Evolutionary conservation across 2,113 vertebrate genomes (phyloP).

Genomic region (Melanerpes aurifrons): DNA sequence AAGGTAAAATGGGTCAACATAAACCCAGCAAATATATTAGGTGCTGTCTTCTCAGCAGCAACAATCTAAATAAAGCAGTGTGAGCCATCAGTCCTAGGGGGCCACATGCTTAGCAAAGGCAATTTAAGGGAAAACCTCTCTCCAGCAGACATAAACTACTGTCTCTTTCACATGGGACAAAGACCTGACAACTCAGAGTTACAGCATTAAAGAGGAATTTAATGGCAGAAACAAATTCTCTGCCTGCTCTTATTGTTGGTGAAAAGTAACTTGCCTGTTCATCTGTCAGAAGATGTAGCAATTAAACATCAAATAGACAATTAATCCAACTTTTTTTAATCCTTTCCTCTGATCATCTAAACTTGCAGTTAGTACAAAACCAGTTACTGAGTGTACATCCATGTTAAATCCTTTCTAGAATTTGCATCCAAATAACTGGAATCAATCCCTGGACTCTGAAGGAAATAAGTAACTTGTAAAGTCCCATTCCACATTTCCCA

Average conservation of each 20-base stretch:
- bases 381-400: not conserved
- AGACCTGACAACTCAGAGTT: not conserved
- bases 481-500: not conserved
- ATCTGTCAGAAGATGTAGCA: not conserved
- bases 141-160: not conserved
- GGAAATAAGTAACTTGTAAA: not conserved
- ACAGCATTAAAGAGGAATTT: not conserved
- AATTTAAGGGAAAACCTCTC: not conserved
- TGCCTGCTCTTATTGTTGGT: not conserved
- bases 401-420: not conserved
- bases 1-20: not conserved
- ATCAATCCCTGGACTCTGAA: not conserved
- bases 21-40: not conserved
- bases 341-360: not conserved
- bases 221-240: not conserved
- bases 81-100: not conserved
- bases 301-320: not conserved
- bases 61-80: not conserved
- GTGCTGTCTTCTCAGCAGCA: not conserved
- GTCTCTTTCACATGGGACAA: not conserved
- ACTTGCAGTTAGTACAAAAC: not conserved
- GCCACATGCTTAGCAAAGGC: accelerated
- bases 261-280: not conserved
- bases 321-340: not conserved
- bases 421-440: not conserved